Evolutionary conservation across 2,113 vertebrate species (phyloP).

Genomic region (Bubo scandiacus): DNA sequence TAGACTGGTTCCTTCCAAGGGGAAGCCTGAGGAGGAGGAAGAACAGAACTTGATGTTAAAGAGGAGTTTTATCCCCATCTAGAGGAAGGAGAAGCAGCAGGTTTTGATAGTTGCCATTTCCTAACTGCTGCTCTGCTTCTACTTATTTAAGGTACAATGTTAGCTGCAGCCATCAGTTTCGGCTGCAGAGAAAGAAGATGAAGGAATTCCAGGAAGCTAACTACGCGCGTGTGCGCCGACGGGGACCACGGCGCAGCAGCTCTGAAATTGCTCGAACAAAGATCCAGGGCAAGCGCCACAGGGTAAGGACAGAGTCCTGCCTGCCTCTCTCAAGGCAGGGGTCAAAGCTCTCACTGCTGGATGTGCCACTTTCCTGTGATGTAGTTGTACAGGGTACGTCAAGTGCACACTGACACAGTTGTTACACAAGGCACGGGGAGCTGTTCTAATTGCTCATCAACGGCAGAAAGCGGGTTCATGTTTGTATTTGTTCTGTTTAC

Average conservation of each 20-base stretch:
- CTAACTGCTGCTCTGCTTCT: neutral
- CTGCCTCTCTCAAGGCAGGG: neutral
- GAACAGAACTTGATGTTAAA: slow-evolving; percentile 12
- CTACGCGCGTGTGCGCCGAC: slow-evolving; percentile 71
- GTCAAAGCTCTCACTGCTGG: neutral
- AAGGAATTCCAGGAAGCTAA: slow-evolving; percentile 78
- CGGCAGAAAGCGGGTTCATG: neutral
- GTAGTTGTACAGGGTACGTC: rapidly evolving
- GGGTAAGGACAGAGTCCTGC: slow-evolving; percentile 73
- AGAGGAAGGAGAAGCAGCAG: neutral
- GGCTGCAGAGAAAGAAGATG: slow-evolving; percentile 85
- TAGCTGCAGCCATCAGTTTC: slow-evolving; percentile 94
- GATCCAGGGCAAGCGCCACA: slow-evolving; percentile 84
- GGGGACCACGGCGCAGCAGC: slow-evolving; percentile 86
- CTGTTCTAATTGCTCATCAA: neutral
- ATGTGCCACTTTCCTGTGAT: neutral
- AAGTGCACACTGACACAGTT: neutral
- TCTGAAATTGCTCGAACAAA: slow-evolving; percentile 85
- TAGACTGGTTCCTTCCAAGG: slow-evolving; percentile 5
- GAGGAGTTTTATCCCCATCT: neutral
- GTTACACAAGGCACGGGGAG: neutral
- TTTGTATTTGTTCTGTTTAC: neutral
- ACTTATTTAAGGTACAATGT: slow-evolving; percentile 88
- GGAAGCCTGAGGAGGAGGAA: slow-evolving; percentile 5
- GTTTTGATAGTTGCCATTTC: neutral